Conservation (phyloP, 2,888 invertebrate genomes). For the Xestia xanthographa region DNA sequence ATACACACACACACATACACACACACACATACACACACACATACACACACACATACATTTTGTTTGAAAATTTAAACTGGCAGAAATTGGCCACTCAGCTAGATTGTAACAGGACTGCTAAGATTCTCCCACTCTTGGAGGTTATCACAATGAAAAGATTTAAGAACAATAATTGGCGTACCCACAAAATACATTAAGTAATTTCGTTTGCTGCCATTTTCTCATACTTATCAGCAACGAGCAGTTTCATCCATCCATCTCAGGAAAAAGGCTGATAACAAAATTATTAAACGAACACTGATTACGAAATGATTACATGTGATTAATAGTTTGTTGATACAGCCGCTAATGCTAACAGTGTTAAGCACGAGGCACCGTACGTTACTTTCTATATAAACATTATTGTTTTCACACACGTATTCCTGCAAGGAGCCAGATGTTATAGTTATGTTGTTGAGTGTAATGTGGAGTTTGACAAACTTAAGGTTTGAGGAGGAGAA, state of each 20-base stretch:
- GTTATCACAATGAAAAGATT: too few relatives aligned
- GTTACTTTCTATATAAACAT: constrained; percentile 22
- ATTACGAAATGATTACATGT: constrained; percentile 9
- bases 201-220: not conserved
- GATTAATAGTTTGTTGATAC: constrained; percentile 38
- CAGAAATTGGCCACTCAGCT: not conserved
- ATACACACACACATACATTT: too few relatives aligned
- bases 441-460: not conserved
- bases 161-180: not conserved
- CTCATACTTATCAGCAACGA: not conserved
- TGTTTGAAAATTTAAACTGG: too few relatives aligned
- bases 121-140: not conserved
- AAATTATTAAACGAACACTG: not conserved
- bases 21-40: too few relatives aligned
- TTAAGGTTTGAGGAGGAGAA: not conserved
- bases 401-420: not conserved
- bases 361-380: not conserved
- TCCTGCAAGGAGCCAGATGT: not conserved
- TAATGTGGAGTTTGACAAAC: not conserved
- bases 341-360: constrained; percentile 6
- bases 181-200: not conserved
- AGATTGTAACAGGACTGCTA: not conserved
- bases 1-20: too few relatives aligned
- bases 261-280: not conserved
- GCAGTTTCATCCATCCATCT: not conserved